Evolutionary conservation across 2,888 invertebrate species (phyloP), one percentile per base, ranked within the genome.

Genomic region (Merodon equestris): DNA sequence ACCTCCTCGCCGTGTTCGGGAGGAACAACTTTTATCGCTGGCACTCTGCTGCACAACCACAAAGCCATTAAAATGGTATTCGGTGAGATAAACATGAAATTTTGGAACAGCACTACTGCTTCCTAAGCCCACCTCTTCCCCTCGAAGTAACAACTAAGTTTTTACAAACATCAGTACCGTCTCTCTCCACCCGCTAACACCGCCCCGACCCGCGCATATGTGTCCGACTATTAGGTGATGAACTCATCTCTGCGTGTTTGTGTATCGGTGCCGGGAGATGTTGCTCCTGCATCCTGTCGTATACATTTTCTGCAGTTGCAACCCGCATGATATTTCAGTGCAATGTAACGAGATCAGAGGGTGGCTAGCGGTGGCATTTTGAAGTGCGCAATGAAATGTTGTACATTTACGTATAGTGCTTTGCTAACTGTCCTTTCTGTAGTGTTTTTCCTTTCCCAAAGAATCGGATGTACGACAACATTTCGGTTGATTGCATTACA

Each of bases 31-130:
- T 79, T 79, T 74, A 79, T 64, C 79, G 70, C 64, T 70, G 63
- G 68, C 63, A 74, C 74, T 64, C 54, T 73, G 60, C 68, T 70
- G 68, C 70, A 79, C 60, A 74, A 73, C 74, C 74, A 56, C 79
- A 73, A 58, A 70, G 74, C 79, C 64, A 79, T 79, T 79, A 73
- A 79, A 79, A 74, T 70, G 45, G 68, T 70, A 79, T 74, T 79
- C 70, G 79, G 68, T 70, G 68, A 79, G 74, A 79, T 74, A 79
- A 79, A 79, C 73, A 79, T 73, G 63, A 36, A 74, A 74, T 70
- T 73, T 79, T 58, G 68, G 67, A 73, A 68, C 72, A 57, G 53
- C 40, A 77, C 27, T 4, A 4, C 60, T 53, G 17, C 34, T 67
- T 42, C 53, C 61, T n/a, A 58, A 58, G 60, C 61, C 76, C 61